A percentile compares a stretch with the other conserved stretches of the same genome.
Evolutionary conservation across 1,140 invertebrate genomes (phyloP).

Genomic region (Dryas iulia): DNA sequence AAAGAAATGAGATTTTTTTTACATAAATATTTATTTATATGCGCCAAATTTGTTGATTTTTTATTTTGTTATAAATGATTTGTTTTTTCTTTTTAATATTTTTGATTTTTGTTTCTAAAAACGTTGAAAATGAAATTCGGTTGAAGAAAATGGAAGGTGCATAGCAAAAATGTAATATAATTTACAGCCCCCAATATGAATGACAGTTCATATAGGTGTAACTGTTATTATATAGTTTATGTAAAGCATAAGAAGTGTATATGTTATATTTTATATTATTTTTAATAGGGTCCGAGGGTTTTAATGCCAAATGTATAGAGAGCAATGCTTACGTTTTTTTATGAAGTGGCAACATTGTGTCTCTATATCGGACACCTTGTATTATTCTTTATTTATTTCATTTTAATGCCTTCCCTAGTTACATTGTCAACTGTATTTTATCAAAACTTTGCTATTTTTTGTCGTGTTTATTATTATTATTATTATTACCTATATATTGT

Average conservation of each 20-base stretch:
- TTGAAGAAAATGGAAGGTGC: constrained; percentile 32
- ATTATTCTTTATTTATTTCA: constrained; percentile 61
- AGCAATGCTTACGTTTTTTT: constrained; percentile 18
- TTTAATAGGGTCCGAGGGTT: constrained; percentile 42
- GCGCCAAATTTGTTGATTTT: background rate
- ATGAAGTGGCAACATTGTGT: constrained; percentile 26
- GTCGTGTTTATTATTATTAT: constrained; percentile 55
- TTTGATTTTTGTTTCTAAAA: background rate
- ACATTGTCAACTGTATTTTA: constrained; percentile 61
- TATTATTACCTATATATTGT: constrained; percentile 45
- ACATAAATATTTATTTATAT: background rate
- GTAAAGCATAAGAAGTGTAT: constrained; percentile 76
- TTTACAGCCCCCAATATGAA: constrained; percentile 67
- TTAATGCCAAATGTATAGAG: constrained; percentile 26
- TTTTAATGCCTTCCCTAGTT: constrained; percentile 62
- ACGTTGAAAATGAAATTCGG: background rate
- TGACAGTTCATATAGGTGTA: constrained; percentile 74
- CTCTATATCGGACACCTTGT: constrained; percentile 39
- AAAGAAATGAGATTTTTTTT: background rate
- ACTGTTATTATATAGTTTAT: constrained; percentile 77
- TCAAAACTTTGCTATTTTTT: constrained; percentile 64
- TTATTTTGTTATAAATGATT: background rate
- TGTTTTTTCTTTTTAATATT: background rate
- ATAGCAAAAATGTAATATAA: constrained; percentile 64
- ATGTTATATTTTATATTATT: constrained; percentile 75